Conservation (phyloP, 2,888 invertebrate genomes). For the Zelleria hepariella region DNA sequence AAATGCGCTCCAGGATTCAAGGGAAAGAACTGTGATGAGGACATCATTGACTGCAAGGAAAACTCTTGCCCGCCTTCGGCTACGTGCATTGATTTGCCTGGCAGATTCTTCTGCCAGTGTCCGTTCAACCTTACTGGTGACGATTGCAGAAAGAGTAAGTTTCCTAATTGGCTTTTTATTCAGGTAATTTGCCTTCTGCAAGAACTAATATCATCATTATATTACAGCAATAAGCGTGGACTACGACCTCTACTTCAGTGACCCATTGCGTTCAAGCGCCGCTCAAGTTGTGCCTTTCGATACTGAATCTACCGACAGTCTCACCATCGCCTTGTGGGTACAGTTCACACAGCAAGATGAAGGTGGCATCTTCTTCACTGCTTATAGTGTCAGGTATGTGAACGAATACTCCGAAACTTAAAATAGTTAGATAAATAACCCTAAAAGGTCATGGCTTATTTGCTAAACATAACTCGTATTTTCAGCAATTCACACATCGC, state of each 20-base stretch:
- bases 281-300: slow-evolving; percentile 94
- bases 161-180: background rate
- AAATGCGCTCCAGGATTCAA: slow-evolving; percentile 85
- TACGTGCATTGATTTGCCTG: slow-evolving; percentile 91
- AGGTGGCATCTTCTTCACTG: slow-evolving; percentile 93
- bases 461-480: slow-evolving; percentile 13
- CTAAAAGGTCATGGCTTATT: background rate
- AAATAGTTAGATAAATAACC: background rate
- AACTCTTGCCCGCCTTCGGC: slow-evolving; percentile 96
- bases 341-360: slow-evolving; percentile 93
- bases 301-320: slow-evolving; percentile 79
- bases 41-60: slow-evolving; percentile 92
- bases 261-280: slow-evolving; percentile 90
- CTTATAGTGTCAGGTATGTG: slow-evolving; percentile 86
- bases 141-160: slow-evolving; percentile 93
- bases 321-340: slow-evolving; percentile 97
- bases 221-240: slow-evolving; percentile 95
- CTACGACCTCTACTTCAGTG: slow-evolving; percentile 96
- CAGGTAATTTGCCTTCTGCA: slow-evolving; percentile 6
- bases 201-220: slow-evolving; percentile 15
- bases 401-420: background rate
- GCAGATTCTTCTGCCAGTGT: slow-evolving; percentile 95
- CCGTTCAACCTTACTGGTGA: slow-evolving; percentile 97
- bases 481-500: slow-evolving; percentile 84
- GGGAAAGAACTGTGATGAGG: slow-evolving; percentile 90